These are phyloP conservation scores for Calameuta pallipes DNA, from an alignment of 2,888 invertebrate genomes.

Conservation along the genomic window DNA sequence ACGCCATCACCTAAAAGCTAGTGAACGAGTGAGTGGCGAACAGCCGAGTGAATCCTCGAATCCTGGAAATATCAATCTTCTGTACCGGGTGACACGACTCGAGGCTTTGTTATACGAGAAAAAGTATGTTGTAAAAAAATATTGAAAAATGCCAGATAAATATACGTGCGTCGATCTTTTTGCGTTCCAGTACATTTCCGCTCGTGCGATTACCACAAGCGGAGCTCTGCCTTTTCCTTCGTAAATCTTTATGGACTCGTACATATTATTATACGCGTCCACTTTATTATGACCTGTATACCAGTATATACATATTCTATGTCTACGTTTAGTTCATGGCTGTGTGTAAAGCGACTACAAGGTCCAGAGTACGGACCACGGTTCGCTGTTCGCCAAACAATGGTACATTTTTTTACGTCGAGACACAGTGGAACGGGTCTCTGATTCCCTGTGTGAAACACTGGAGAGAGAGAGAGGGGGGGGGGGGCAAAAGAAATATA, in stretches of 20 bases:
- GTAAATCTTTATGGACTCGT: no score
- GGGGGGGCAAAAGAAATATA: not conserved
- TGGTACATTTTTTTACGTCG: not conserved
- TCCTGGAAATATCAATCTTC: constrained; percentile 31
- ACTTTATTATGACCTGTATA: no score
- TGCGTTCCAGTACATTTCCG: no score
- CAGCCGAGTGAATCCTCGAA: constrained; percentile 18
- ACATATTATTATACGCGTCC: no score
- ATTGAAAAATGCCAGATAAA: no score
- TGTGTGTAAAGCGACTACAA: not conserved
- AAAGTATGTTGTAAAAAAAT: no score
- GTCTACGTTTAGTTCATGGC: no score
- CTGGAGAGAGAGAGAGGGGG: not conserved
- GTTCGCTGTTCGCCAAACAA: constrained; percentile 1
- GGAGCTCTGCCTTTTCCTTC: no score
- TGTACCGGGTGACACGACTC: constrained; percentile 13
- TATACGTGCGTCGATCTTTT: no score
- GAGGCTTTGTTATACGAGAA: not conserved
- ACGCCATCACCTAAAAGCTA: not conserved
- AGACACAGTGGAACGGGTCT: not conserved
- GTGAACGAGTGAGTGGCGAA: no score
- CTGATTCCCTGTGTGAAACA: not conserved
- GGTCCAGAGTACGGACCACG: not conserved
- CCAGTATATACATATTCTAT: no score
- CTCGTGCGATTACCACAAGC: no score